A percentile compares a stretch with the other conserved stretches of the same genome.
These are phyloP conservation scores for Seriola dumerili DNA, from an alignment of 2,113 vertebrate species.

Conservation along the genomic window DNA sequence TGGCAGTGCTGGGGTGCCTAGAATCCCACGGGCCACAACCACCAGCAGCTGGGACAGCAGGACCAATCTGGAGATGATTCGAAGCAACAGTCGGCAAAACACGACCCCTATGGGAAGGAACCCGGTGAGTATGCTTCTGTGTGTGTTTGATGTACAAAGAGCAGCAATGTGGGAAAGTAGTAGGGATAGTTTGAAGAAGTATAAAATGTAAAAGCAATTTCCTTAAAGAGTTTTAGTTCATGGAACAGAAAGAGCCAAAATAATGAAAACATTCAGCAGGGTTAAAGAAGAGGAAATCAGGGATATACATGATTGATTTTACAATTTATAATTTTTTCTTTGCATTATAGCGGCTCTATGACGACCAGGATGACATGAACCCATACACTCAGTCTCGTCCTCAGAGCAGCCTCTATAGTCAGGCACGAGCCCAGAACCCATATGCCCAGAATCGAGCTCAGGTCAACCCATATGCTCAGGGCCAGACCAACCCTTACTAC, in stretches of 20 bases:
- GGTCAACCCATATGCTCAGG: slow-evolving; percentile 55
- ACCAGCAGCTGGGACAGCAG: slow-evolving; percentile 63
- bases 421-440: slow-evolving; percentile 25
- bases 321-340: background rate
- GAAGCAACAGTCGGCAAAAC: slow-evolving; percentile 55
- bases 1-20: slow-evolving; percentile 44
- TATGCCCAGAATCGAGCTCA: slow-evolving; percentile 34
- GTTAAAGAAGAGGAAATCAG: background rate
- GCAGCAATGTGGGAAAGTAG: background rate
- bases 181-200: background rate
- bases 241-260: background rate
- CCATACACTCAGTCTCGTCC: slow-evolving; percentile 26
- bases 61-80: slow-evolving; percentile 68
- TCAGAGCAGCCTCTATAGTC: slow-evolving; percentile 27
- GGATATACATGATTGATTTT: background rate
- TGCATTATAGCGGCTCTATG: slow-evolving; percentile 36
- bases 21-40: slow-evolving; percentile 79
- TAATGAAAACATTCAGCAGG: background rate
- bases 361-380: slow-evolving; percentile 29
- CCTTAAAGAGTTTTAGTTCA: background rate
- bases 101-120: slow-evolving; percentile 28
- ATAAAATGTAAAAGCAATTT: background rate
- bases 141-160: background rate
- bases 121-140: slow-evolving; percentile 38
- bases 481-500: slow-evolving; percentile 63